Base-by-base conservation (phyloP, 2,888 invertebrate genomes). In the Megastigmus dorsalis region DNA sequence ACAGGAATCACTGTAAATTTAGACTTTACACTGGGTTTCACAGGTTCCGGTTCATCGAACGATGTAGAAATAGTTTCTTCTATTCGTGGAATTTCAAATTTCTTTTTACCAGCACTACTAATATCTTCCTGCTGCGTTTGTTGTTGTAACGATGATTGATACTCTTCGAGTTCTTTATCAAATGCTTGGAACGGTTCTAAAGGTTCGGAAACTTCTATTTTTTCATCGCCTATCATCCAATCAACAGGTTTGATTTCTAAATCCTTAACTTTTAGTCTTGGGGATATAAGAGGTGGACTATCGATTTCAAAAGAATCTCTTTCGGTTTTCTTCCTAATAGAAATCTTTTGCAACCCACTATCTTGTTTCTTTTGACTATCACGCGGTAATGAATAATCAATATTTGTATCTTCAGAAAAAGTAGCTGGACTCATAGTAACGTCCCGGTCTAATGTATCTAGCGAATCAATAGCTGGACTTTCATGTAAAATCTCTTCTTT, bases 191-290 rank as follows among this genome's bases (percentile, higher is more conserved):
- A 87, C 1, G 87, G 88, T 18, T 88, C 81, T 1, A 88, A 26
- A 0, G 81, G 80, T 60, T 88, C 88, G 0, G 84, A 81, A 66
- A 88, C 85, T 59, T 86, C 87, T 30, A 88, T 87, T 75, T 88
- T 88, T 63, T 88, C 86, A 36, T 88, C 87, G 0, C 88, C 88
- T 26, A 88, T 88, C 85, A 85, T 85, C 88, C 88, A 88, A 20
- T 85, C 80, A 1, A 84, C 83, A 0, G 85, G 85, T 26, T 85
- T 84, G 38, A 88, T 86, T 30, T 88, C 87, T 3, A 88, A 77
- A 2, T 84, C 86, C 10, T 81, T 84, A 1, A 84, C 77, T 65
- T 82, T 86, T 2, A 80, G 59, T 45, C 83, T 83, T 0, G 87
- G 86, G 0, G 87, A 87, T 1, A 86, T 69, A 48, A 87, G 66